Evolutionary conservation across 2,888 invertebrate genomes (phyloP).

Genomic region (Luperina testacea): DNA sequence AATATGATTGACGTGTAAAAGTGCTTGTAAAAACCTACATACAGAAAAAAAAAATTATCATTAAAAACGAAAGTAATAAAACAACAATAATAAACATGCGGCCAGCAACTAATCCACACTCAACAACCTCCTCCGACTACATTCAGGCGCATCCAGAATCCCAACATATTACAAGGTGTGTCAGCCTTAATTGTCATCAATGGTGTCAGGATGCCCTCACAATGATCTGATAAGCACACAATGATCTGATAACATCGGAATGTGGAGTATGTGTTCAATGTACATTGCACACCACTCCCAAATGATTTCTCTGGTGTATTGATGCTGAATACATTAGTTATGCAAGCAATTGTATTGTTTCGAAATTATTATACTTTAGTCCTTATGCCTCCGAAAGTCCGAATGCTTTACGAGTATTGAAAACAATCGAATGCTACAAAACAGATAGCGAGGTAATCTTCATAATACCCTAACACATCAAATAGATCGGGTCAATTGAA

Average conservation of each 20-base stretch:
- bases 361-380: neutral
- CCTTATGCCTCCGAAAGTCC: neutral
- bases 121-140: neutral
- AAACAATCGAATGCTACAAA: neutral
- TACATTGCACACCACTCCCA: slow-evolving; percentile 39
- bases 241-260: slow-evolving; percentile 39
- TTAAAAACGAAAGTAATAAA: neutral
- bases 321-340: slow-evolving; percentile 6
- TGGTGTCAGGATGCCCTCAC: slow-evolving; percentile 47
- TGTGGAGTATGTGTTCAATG: slow-evolving; percentile 29
- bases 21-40: no score
- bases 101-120: neutral
- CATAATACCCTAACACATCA: neutral
- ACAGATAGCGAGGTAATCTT: neutral
- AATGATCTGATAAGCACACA: slow-evolving; percentile 26
- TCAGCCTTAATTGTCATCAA: slow-evolving; percentile 54
- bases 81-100: neutral
- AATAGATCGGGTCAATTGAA: neutral
- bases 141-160: slow-evolving; percentile 30
- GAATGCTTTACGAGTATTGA: neutral
- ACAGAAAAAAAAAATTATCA: no score
- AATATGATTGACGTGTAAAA: no score
- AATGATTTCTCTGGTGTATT: slow-evolving; percentile 1
- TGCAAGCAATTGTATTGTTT: neutral
- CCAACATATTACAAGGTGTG: slow-evolving; percentile 21